A percentile compares a stretch with the other conserved stretches of the same genome.
Conservation (phyloP, 1,140 invertebrate species). For the Heliconius melpomene region DNA sequence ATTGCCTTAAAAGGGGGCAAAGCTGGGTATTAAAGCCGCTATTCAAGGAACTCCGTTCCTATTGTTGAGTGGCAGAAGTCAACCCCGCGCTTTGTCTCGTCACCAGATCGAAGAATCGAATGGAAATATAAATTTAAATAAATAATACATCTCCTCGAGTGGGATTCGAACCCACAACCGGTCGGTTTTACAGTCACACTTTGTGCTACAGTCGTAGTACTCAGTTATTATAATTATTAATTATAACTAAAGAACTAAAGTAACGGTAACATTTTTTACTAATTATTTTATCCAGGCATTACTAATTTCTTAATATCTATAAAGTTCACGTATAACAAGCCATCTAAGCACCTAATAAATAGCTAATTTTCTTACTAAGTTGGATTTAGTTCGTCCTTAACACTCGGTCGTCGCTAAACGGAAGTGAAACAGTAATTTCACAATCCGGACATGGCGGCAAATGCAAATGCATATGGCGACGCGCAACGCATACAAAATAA, state of each 20-base stretch:
- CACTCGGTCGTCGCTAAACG: conserved; percentile 46
- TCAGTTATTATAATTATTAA: no score
- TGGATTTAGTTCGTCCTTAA: conserved; percentile 24
- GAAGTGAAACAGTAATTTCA: conserved; percentile 77
- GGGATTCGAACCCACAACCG: no score
- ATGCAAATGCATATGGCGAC: conserved; percentile 60
- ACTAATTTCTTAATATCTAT: conserved; percentile 8
- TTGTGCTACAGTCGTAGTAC: no score
- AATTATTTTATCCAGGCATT: neutral
- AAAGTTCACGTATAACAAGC: neutral
- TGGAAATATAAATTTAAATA: no score
- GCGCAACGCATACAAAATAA: conserved; percentile 56
- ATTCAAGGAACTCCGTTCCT: no score
- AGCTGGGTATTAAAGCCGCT: no score
- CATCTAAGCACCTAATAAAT: neutral
- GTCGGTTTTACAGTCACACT: no score
- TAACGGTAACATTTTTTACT: neutral
- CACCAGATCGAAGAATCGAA: no score
- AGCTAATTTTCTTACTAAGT: conserved; percentile 17
- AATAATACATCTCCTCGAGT: no score
- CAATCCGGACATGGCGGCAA: conserved; percentile 65
- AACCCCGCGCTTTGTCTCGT: no score
- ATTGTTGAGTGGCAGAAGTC: no score
- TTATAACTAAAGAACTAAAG: neutral
- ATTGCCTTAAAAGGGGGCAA: no score